These are phyloP conservation scores for Thereva nobilitata DNA, from an alignment of 2,888 invertebrate genomes.

Conservation along the genomic window DNA sequence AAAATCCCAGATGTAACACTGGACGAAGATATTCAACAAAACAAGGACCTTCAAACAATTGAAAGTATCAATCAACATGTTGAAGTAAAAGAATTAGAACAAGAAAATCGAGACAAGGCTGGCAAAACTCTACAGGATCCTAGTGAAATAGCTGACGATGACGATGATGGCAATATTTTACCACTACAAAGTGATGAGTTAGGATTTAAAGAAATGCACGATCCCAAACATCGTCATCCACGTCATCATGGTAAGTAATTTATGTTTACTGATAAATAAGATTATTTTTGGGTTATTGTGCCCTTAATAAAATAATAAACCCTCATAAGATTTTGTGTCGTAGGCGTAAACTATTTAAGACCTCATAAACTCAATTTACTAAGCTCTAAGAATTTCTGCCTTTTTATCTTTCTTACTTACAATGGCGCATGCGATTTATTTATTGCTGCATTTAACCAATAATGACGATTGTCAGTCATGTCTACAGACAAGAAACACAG, in stretches of 20 bases:
- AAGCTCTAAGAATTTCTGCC: no score
- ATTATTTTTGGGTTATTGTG: not conserved
- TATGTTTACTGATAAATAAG: not conserved
- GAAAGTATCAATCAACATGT: slow-evolving; percentile 43
- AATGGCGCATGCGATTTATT: no score
- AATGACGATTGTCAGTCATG: no score
- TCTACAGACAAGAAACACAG: no score
- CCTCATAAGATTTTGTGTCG: no score
- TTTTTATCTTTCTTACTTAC: no score
- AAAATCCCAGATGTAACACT: slow-evolving; percentile 42
- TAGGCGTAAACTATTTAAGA: no score
- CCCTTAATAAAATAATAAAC: no score
- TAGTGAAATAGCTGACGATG: slow-evolving; percentile 12
- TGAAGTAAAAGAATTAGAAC: slow-evolving; percentile 9
- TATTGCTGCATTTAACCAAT: no score
- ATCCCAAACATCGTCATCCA: slow-evolving; percentile 56
- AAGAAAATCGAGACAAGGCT: no score
- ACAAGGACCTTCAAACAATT: slow-evolving; percentile 1
- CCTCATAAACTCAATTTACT: no score
- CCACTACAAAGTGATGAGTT: not conserved
- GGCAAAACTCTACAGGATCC: slow-evolving; percentile 7
- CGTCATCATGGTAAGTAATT: slow-evolving; percentile 52
- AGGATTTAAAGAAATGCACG: slow-evolving; percentile 55
- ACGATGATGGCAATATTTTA: not conserved
- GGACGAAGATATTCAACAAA: slow-evolving; percentile 16